Conservation (phyloP, 2,113 vertebrate species). For the Oncorhynchus keta region DNA sequence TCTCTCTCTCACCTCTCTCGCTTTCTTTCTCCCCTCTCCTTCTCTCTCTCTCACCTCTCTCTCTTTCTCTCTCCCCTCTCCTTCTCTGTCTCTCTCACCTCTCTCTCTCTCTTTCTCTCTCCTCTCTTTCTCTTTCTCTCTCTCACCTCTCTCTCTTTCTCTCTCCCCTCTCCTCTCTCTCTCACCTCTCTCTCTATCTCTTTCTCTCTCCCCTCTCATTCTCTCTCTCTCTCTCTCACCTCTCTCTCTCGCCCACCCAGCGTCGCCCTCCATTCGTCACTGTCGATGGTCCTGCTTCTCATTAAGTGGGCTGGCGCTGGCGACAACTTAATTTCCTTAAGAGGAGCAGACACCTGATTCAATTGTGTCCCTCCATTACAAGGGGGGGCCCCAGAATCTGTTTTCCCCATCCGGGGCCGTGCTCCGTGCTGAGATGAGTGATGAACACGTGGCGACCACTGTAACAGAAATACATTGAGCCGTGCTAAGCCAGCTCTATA, state of each 20-base stretch:
- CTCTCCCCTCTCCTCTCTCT: no score
- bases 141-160: conserved; percentile 32
- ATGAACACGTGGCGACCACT: conserved; percentile 67
- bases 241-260: conserved; percentile 78
- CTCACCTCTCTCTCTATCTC: conserved; percentile 54
- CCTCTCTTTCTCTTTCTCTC: neutral
- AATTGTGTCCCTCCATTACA: conserved; percentile 84
- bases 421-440: conserved; percentile 76
- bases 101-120: no score
- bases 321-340: conserved; percentile 99
- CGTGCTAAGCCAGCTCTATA: conserved; percentile 64
- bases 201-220: no score
- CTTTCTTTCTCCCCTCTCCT: no score
- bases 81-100: no score
- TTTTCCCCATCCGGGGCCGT: conserved; percentile 61
- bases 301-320: conserved; percentile 90
- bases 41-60: no score
- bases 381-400: conserved; percentile 75
- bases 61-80: no score
- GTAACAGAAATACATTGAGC: conserved; percentile 58
- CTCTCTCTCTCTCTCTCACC: conserved; percentile 16
- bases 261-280: conserved; percentile 92
- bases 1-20: no score
- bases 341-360: conserved; percentile 98
- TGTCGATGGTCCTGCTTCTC: conserved; percentile 87